phyloP scores from a whole-genome alignment of 2,113 vertebrate species.

The Odontesthes bonariensis region DNA sequence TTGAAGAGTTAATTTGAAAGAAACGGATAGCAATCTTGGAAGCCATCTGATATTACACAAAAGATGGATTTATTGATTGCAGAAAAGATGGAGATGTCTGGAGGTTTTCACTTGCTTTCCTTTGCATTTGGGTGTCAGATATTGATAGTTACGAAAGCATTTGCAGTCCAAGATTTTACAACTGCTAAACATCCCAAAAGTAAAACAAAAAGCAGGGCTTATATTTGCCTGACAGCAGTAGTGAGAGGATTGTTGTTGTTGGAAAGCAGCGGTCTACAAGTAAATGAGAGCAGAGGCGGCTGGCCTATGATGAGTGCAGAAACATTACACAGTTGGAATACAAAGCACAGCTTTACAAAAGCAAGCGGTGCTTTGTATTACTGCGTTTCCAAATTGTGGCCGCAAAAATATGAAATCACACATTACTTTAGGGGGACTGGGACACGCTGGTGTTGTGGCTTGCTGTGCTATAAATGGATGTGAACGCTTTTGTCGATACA shows the following conservation, averaged over 20 bases:
- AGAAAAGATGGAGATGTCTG: no score
- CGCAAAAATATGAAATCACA: no score
- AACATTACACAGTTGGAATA: not conserved
- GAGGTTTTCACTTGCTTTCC: no score
- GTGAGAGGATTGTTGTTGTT: not conserved
- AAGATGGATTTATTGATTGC: no score
- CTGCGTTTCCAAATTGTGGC: not conserved
- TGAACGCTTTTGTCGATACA: no score
- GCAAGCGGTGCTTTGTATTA: not conserved
- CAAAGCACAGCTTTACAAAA: not conserved
- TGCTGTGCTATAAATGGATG: not conserved
- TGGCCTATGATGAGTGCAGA: not conserved
- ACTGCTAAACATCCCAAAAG: not conserved
- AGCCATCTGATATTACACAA: no score
- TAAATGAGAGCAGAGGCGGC: constrained; percentile 1
- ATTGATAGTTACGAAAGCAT: not conserved
- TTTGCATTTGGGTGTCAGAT: not conserved
- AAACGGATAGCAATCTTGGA: no score
- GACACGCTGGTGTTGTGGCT: not conserved
- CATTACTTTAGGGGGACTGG: not conserved
- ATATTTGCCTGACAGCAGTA: not conserved
- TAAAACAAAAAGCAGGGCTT: not conserved
- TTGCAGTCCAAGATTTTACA: not conserved
- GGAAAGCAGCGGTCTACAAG: not conserved
- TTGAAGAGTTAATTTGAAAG: no score